Base-by-base conservation (phyloP, 1,140 invertebrate genomes). In the Drosophila kikkawai region DNA sequence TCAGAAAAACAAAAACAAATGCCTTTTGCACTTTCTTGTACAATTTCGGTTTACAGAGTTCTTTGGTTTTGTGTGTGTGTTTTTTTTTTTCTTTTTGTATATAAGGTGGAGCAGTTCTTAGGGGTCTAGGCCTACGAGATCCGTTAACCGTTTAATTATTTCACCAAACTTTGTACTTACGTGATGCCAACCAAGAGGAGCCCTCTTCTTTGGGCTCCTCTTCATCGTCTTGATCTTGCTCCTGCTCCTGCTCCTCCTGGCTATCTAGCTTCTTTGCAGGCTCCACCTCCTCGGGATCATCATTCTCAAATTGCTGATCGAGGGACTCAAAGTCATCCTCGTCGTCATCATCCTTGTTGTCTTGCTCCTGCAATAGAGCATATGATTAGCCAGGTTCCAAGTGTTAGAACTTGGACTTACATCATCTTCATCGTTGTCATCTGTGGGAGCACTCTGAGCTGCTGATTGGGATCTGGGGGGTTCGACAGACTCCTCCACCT, bases 21-120 rank as follows among this genome's bases (percentile, higher is more conserved):
- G 57, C 57, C 26, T 69, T 91, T 92, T 93, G 92, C 92, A 93
- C 91, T 93, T 93, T 92, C 92, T 92, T 92, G 85, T 81, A 91
- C 83, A 92, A 81, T 86, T 71, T 65, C 22, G 47, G 50, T 75
- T 44, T 56, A 56, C 53, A 56, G 53, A 56, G 5, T 56, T 48
- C 26, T 12, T 26, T 50, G 37, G 57, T 48, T 19, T 68, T 45
- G 42, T 45, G 39, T 47, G n/a, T 66, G 19, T 70, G 37, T 39
- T 22, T 19, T 29, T 37, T 19, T 48, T 48, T 13, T 22, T 32
- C 1, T 22, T 22, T 22, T 22, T 22, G 22, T 22, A 22, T 22
- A 29, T 66, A 80, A 74, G 55, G 51, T 86, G 55, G 71, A 83
- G 77, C 55, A 41, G 68, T 74, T 74, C 70, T 73, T 73, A 74